These are phyloP conservation scores for Spinus olivaceus DNA, from an alignment of 2,797 vertebrate species.

Conservation along the genomic window DNA sequence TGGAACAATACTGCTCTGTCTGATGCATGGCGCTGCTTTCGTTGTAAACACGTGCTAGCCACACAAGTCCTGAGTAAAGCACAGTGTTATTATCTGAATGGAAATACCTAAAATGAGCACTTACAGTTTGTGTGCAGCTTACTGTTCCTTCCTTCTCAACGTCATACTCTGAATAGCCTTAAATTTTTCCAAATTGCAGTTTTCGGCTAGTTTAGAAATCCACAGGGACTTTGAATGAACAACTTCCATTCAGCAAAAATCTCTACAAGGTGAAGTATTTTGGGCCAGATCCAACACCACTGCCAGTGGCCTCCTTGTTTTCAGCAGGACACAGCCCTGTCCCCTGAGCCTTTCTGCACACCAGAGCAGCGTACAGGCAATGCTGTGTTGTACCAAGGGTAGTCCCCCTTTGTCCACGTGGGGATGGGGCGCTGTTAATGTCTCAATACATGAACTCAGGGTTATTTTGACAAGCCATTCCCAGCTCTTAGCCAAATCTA, in stretches of 20 bases:
- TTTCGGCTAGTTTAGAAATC: constrained; percentile 2
- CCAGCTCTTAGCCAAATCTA: background rate
- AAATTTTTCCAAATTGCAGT: background rate
- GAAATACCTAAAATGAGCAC: background rate
- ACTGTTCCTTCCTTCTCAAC: background rate
- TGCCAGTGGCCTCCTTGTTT: background rate
- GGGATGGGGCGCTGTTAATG: background rate
- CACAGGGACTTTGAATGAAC: background rate
- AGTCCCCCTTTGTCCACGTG: rapidly evolving
- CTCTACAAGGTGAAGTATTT: background rate
- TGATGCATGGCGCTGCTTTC: background rate
- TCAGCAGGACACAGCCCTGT: background rate
- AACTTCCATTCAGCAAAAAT: background rate
- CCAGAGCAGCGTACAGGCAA: rapidly evolving
- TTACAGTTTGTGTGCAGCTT: background rate
- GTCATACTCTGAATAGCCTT: background rate
- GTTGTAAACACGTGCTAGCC: background rate
- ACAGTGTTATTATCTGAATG: background rate
- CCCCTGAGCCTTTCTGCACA: background rate
- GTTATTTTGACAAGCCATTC: background rate
- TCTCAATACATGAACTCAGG: background rate
- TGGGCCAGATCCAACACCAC: background rate
- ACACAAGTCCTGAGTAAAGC: background rate
- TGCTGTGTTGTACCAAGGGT: background rate
- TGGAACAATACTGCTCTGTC: constrained; percentile 19